Conservation (phyloP, 2,113 vertebrate species). For the Orientallactaga bullata region DNA sequence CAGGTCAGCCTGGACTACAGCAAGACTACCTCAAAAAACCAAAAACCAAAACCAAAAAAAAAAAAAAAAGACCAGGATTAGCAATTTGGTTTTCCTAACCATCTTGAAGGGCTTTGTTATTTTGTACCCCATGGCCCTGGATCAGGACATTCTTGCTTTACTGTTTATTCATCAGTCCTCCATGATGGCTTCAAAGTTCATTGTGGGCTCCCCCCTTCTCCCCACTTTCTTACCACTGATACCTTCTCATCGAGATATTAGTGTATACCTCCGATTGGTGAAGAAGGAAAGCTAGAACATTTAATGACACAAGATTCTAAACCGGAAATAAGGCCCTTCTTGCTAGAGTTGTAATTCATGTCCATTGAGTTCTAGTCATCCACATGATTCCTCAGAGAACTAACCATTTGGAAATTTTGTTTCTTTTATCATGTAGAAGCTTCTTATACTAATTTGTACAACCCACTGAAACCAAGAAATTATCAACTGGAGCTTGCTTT, state of each 20-base stretch:
- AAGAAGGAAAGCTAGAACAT: background rate
- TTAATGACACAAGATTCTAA: slow-evolving; percentile 30
- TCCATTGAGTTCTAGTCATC: background rate
- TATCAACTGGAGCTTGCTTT: slow-evolving; percentile 87
- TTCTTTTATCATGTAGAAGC: slow-evolving; percentile 71
- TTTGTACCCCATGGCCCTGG: background rate
- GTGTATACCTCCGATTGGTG: background rate
- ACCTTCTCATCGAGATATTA: background rate
- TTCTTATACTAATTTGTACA: background rate
- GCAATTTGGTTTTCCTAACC: background rate
- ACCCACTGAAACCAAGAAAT: slow-evolving; percentile 67
- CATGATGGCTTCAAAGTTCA: slow-evolving; percentile 15
- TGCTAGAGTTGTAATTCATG: background rate
- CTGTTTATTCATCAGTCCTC: background rate
- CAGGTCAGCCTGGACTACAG: no score
- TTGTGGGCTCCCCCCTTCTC: background rate
- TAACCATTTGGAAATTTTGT: background rate
- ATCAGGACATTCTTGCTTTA: slow-evolving; percentile 22
- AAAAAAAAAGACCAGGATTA: no score
- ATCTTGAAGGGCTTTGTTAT: background rate
- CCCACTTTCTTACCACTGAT: background rate
- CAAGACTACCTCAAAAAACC: no score
- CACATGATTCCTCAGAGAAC: background rate
- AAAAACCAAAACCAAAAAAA: no score
- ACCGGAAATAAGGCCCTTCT: background rate